phyloP scores from a whole-genome alignment of 37 sponge, comb jelly and placozoan genomes.

The Geodia barretti region DNA sequence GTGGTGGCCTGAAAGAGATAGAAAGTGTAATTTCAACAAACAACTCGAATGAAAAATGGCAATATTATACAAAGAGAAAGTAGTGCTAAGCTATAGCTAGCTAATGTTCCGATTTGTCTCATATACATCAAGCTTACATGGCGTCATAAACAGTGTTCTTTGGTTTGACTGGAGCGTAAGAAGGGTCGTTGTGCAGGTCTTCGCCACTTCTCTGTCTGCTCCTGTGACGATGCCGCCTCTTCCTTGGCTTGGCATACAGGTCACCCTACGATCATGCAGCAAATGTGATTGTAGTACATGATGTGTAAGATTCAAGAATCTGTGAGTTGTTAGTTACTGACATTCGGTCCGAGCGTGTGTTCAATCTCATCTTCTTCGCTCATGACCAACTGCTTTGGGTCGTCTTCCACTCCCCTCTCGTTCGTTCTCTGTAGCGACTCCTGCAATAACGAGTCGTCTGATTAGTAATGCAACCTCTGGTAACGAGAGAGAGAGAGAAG shows the following conservation, averaged over 20 bases:
- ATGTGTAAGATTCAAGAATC: background rate
- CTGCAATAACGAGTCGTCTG: background rate
- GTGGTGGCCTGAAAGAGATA: conserved; percentile 7
- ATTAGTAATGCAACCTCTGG: background rate
- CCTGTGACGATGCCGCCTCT: background rate
- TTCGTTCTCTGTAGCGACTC: conserved; percentile 33
- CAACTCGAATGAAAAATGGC: background rate
- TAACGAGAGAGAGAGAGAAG: background rate
- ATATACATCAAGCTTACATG: background rate
- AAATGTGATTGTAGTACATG: background rate
- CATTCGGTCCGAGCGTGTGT: conserved; percentile 18
- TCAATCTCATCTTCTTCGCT: conserved; percentile 25
- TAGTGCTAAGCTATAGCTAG: background rate
- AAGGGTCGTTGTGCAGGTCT: conserved; percentile 12
- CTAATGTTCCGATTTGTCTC: background rate
- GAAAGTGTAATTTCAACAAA: too few relatives aligned
- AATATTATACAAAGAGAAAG: too few relatives aligned
- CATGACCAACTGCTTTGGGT: background rate
- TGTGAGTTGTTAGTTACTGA: background rate
- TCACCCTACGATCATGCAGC: conserved; percentile 16
- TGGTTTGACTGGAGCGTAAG: background rate
- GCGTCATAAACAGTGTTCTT: background rate
- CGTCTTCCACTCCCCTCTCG: conserved; percentile 6
- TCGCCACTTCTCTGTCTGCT: conserved; percentile 22
- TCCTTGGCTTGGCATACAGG: conserved; percentile 45